Evolutionary conservation across 2,888 invertebrate genomes (phyloP), one percentile per base, ranked within the genome.

Genomic region (Platycnemis pennipes): DNA sequence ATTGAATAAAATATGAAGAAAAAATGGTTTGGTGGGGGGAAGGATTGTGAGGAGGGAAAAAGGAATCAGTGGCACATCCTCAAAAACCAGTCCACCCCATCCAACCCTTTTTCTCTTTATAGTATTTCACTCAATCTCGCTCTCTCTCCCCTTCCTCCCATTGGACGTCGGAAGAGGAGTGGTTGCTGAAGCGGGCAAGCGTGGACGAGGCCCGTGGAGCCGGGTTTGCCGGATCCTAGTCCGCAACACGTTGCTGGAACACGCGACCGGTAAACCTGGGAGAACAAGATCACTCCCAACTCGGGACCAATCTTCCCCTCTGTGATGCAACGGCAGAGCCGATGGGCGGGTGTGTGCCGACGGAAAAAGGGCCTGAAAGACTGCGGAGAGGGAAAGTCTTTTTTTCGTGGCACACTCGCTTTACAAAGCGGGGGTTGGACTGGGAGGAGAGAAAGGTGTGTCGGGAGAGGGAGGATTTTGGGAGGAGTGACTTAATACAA

Each of bases 401-500:
- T 63, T 77, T 77, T 77, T 77, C 37, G 77, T 31, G n/a, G 77
- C 13, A 26, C 2, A 77, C 77, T 77, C 63, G n/a, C 11, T 19
- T 49, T 49, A 37, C 77, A 77, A 37, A 37, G 37, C 7, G 26
- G 19, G 49, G 11, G n/a, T n/a, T n/a, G n/a, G n/a, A n/a, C n/a
- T n/a, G n/a, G n/a, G n/a, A n/a, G 49, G 49, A 49, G 49, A n/a
- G n/a, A n/a, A n/a, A n/a, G n/a, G n/a, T 16, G 63, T 26, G 26
- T 63, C 26, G 37, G 13, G 77, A 77, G 77, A 77, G 77, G 37
- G 26, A 16, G 31, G 69, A n/a, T 8, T 22, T 37, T 13, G 77
- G 77, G 77, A 77, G 77, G 37, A 77, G 77, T 77, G 77, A 77
- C 77, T 77, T 77, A 77, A 77, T 77, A 77, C 77, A n/a, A 77